Conservation (phyloP, 2,797 vertebrate genomes). For the Anas acuta region DNA sequence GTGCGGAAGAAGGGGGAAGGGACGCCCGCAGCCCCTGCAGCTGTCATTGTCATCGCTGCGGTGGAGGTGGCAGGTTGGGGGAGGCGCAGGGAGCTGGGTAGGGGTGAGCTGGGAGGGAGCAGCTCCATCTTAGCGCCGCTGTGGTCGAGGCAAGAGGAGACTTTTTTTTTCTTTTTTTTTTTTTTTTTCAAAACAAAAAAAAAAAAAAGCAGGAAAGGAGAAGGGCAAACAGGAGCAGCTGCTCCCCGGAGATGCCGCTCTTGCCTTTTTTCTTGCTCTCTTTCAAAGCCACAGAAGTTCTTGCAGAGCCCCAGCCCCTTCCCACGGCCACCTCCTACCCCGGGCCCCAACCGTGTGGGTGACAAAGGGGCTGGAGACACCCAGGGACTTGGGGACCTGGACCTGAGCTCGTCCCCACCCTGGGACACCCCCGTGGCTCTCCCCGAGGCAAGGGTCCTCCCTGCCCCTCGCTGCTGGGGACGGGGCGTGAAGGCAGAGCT, state of each 20-base stretch:
- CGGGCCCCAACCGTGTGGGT: rapidly evolving
- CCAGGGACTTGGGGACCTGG: rapidly evolving
- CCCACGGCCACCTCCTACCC: background rate
- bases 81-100: background rate
- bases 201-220: background rate
- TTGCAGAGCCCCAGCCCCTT: background rate
- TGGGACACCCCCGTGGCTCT: rapidly evolving
- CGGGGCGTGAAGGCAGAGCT: rapidly evolving
- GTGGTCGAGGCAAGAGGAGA: background rate
- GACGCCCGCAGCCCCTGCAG: conserved; percentile 11
- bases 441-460: rapidly evolving
- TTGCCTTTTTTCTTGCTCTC: background rate
- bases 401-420: background rate
- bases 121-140: conserved; percentile 24
- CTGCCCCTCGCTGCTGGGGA: background rate
- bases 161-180: too few relatives aligned
- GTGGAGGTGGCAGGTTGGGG: background rate
- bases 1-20: background rate
- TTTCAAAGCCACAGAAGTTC: background rate
- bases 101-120: background rate
- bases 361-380: background rate
- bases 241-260: background rate
- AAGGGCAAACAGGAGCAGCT: background rate
- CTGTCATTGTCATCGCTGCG: conserved; percentile 43
- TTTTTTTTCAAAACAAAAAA: too few relatives aligned